phyloP scores from a whole-genome alignment of 2,113 vertebrate genomes.

The Vulpes lagopus region DNA sequence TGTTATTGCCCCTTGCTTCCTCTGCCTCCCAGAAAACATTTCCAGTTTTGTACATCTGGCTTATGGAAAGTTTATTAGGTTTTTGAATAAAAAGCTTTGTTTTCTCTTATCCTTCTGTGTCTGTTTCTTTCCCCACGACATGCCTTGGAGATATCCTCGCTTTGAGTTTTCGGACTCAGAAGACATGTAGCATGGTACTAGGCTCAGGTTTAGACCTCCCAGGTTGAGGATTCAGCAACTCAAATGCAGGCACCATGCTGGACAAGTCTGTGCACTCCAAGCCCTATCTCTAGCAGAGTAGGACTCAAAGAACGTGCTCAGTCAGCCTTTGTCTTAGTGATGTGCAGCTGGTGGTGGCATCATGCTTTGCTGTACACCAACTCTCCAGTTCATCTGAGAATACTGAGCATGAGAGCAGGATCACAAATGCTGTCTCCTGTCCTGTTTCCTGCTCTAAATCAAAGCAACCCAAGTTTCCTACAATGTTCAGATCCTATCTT shows the following conservation, averaged over 20 bases:
- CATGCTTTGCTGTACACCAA: fast-evolving
- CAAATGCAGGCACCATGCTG: not conserved
- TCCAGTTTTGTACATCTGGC: not conserved
- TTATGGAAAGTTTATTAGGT: not conserved
- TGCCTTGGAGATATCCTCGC: not conserved
- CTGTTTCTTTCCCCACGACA: fast-evolving
- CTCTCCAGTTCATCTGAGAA: not conserved
- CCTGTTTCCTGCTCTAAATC: not conserved
- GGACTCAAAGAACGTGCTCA: not conserved
- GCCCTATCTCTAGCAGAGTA: not conserved
- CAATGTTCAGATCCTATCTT: not conserved
- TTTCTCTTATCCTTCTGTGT: not conserved
- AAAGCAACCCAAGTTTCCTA: no score
- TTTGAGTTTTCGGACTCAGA: not conserved
- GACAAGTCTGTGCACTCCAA: not conserved
- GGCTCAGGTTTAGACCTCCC: not conserved
- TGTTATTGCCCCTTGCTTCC: not conserved
- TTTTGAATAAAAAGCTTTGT: not conserved
- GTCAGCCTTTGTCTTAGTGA: not conserved
- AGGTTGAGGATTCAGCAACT: not conserved
- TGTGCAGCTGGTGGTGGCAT: not conserved
- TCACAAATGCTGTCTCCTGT: not conserved
- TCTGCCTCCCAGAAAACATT: not conserved
- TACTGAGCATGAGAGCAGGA: not conserved
- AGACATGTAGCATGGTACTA: not conserved